Evolutionary conservation across 2,797 vertebrate species (phyloP).

Genomic region (Eremophila alpestris): DNA sequence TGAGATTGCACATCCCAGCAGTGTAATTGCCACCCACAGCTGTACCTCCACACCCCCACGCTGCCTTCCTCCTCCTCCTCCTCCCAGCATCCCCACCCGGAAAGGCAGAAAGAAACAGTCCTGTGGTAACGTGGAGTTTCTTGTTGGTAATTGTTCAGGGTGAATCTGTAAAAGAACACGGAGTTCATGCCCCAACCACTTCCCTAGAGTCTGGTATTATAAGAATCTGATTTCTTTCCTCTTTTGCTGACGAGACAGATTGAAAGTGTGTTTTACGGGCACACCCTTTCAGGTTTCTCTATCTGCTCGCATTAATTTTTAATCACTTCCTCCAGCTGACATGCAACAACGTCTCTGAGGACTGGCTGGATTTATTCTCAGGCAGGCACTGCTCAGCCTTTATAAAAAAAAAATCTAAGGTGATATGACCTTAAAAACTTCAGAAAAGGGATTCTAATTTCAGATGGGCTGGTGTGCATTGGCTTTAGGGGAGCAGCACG

Average conservation of each 20-base stretch:
- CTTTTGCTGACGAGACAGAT: slow-evolving; percentile 81
- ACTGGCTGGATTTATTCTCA: slow-evolving; percentile 9
- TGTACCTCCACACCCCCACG: neutral
- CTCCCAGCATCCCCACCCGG: neutral
- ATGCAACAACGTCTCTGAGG: slow-evolving; percentile 54
- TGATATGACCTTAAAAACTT: slow-evolving; percentile 55
- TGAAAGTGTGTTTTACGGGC: slow-evolving; percentile 81
- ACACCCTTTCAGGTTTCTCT: slow-evolving; percentile 86
- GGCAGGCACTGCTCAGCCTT: slow-evolving; percentile 19
- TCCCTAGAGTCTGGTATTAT: slow-evolving; percentile 56
- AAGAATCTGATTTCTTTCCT: slow-evolving; percentile 44
- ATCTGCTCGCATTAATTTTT: slow-evolving; percentile 89
- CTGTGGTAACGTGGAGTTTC: neutral
- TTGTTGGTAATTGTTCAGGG: neutral
- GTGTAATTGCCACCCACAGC: slow-evolving; percentile 30
- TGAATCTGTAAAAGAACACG: neutral
- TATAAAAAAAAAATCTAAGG: slow-evolving; percentile 43
- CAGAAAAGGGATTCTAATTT: neutral
- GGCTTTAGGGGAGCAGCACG: neutral
- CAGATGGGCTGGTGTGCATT: neutral
- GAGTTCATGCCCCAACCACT: slow-evolving; percentile 61
- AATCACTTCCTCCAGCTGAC: slow-evolving; percentile 87
- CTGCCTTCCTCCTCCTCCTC: neutral
- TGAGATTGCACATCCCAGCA: slow-evolving; percentile 15
- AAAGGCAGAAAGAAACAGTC: neutral